A percentile compares a stretch with the other conserved stretches of the same genome.
Evolutionary conservation across 2,797 vertebrate species (phyloP).

Genomic region (Leucoraja ocellata): DNA sequence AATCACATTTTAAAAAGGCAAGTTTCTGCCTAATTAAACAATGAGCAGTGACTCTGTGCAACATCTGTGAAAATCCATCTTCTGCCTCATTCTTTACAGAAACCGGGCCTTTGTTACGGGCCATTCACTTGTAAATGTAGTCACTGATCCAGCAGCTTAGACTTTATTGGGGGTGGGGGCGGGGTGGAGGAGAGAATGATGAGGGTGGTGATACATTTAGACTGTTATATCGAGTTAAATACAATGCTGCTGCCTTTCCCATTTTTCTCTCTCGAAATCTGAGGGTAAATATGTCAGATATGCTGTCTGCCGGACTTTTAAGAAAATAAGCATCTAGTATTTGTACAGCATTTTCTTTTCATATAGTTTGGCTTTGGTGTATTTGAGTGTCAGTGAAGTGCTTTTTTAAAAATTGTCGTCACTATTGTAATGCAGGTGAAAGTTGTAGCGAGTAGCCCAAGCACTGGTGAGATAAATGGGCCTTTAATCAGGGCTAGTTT

Average conservation of each 20-base stretch:
- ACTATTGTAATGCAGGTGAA: background rate
- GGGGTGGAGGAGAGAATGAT: slow-evolving; percentile 36
- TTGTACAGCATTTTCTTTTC: background rate
- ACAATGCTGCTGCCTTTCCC: background rate
- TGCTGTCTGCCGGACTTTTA: background rate
- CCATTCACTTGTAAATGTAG: slow-evolving; percentile 80
- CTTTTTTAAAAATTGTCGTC: background rate
- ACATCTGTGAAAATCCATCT: slow-evolving; percentile 81
- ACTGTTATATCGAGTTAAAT: slow-evolving; percentile 18
- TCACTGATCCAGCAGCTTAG: slow-evolving; percentile 53
- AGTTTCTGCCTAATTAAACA: slow-evolving; percentile 79
- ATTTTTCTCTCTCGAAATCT: background rate
- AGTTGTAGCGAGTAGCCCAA: background rate
- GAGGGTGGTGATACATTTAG: slow-evolving; percentile 41
- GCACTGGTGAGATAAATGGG: background rate
- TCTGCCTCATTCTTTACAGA: slow-evolving; percentile 69
- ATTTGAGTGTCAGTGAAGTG: background rate
- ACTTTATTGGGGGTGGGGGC: slow-evolving; percentile 43
- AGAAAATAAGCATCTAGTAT: background rate
- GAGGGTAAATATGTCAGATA: background rate
- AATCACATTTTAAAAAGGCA: slow-evolving; percentile 76
- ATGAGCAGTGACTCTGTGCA: slow-evolving; percentile 65
- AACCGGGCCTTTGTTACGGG: slow-evolving; percentile 75
- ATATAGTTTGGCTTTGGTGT: background rate
- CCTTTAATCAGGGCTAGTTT: background rate